phyloP scores from a whole-genome alignment of 1,140 invertebrate species.

The Drosophila bocqueti region DNA sequence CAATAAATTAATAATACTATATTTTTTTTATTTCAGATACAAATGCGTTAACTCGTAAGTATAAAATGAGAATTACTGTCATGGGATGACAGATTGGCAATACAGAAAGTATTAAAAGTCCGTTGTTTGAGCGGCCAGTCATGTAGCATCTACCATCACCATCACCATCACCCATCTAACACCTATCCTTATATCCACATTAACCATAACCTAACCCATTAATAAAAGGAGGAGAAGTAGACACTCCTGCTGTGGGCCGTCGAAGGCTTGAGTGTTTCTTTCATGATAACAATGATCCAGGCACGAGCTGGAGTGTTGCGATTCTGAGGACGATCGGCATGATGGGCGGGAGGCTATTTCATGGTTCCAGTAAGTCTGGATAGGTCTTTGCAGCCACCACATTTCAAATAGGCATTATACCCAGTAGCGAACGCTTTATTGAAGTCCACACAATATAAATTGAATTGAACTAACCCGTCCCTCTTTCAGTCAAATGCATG shows the following conservation, averaged over 20 bases:
- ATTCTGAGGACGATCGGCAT: background rate
- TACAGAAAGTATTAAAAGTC: background rate
- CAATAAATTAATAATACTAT: background rate
- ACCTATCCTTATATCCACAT: background rate
- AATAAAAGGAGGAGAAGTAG: background rate
- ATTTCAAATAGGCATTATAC: background rate
- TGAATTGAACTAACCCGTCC: background rate
- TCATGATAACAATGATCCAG: background rate
- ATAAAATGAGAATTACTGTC: slow-evolving; percentile 6
- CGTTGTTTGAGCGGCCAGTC: background rate
- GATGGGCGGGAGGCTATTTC: background rate
- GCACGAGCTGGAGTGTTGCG: background rate
- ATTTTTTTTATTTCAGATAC: slow-evolving; percentile 53
- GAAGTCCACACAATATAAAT: background rate
- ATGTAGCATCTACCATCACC: background rate
- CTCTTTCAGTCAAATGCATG: slow-evolving; percentile 77
- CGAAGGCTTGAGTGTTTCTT: slow-evolving; percentile 4
- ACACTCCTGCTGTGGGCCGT: background rate
- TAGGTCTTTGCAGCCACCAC: background rate
- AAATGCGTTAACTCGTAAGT: slow-evolving; percentile 69
- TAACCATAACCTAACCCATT: slow-evolving; percentile 7
- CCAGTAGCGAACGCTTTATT: background rate
- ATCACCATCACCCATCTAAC: background rate
- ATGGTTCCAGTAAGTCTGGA: slow-evolving; percentile 11
- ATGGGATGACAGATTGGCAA: background rate